Evolutionary conservation across 2,888 invertebrate species (phyloP), one percentile per base, ranked within the genome.

Genomic region (Nesidiocoris tenuis): DNA sequence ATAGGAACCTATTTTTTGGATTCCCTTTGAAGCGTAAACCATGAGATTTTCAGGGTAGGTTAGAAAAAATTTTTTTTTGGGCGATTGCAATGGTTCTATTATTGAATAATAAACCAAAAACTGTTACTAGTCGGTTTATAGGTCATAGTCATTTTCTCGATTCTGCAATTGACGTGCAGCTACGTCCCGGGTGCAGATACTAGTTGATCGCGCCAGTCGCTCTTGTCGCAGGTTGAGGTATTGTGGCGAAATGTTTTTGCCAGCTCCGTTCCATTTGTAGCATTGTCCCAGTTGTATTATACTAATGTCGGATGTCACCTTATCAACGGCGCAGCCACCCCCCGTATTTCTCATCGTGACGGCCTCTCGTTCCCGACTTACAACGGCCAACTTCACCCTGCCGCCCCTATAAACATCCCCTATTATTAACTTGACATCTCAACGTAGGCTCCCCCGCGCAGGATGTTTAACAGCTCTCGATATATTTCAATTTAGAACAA

Each of bases 301-400:
- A 75, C 74, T 75, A 75, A 75, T 75, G 74, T 75, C 74, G 74
- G 74, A 75, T 75, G 74, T 66, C 74, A 65, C 74, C 74, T 75
- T 75, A 75, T 75, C 74, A 57, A n/a, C 24, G 18, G 55, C 74
- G 57, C 59, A 25, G 5, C 39, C 39, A 3, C 39, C 12, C 39
- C 39, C 39, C 12, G 39, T 39, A 39, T 39, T 39, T 39, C 39
- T 39, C 39, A 39, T 39, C 39, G 12, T 12, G 12, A 39, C 39
- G 39, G 22, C 17, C 7, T 54, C 25, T 21, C 39, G 63, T 65
- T 65, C 25, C 65, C 23, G 71, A 68, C 68, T 68, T 68, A 68
- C 59, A 59, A 39, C 39, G 39, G 12, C 3, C 3, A 12, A 12
- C 39, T 12, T 39, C 39, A 39, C 39, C 39, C 39, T 12, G 39